Evolutionary conservation across 2,797 vertebrate genomes (phyloP), one percentile per base, ranked within the genome.

Genomic region (Saguinus oedipus): DNA sequence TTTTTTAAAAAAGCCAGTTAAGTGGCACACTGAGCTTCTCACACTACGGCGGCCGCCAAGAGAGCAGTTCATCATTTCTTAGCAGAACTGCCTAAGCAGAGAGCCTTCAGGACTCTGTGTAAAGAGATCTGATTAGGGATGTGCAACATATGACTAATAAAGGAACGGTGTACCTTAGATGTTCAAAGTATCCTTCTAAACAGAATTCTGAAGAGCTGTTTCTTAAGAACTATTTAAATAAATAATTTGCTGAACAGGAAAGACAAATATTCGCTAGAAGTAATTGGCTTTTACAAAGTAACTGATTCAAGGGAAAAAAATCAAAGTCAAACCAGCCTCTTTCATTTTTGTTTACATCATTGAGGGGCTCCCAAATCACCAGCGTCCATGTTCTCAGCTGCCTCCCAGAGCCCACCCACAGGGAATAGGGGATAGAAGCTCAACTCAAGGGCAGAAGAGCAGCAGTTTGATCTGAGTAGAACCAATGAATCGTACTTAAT

Each of bases 171-270:
- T 97, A 98, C 95, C 94, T 98, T 55, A 97, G 96, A 44, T 96
- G 97, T 98, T 98, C 98, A 98, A 98, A 98, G 97, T 82, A 88
- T 95, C 86, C 96, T 95, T 97, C 88, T 96, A 94, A 98, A 98
- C 97, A 98, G 95, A 97, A 98, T 97, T 97, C 94, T 93, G 92
- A 98, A 98, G 95, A 97, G 96, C 86, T 97, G 46, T 96, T 98
- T 98, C 97, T 98, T 98, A 91, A 94, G 95, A 94, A 93, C 86
- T 86, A 89, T 92, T 95, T 97, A 96, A 97, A 95, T 94, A 95
- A 96, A 95, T 92, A 82, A 94, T 95, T 90, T 87, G 68, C 59
- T 5, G 12, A 95, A 92, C 3, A 70, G 44, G 57, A 92, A 97
- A 97, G 91, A 94, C 86, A 95, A 96, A 96, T 85, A 97, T 59